Evolutionary conservation across 2,888 invertebrate species (phyloP), one percentile per base, ranked within the genome.

Genomic region (Galerucella calmariensis): DNA sequence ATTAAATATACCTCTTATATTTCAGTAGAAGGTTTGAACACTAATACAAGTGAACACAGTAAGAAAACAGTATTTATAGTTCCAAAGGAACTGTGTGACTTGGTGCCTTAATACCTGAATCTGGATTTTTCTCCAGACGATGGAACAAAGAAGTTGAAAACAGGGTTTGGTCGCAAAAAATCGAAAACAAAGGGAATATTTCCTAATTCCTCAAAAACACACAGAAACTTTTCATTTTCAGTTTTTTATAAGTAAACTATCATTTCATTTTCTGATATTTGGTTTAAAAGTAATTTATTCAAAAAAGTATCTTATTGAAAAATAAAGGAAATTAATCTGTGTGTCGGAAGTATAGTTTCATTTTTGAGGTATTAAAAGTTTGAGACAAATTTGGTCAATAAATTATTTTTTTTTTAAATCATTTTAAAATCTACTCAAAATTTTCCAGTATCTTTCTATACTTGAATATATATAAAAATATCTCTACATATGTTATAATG

Each of bases 21-120:
- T 76, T 75, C 76, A 77, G 74, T 78, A 76, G 73, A 75, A 80
- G 79, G 78, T 74, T 71, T 78, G 80, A 80, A 79, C 75, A 75
- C 81, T 79, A 77, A 78, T 73, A 75, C 77, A 77, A 78, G 75
- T 73, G 77, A 79, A 79, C 81, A 79, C 79, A 79, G 73, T 78
- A 77, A 80, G 77, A 77, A 74, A 80, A 76, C 79, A 81, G 80
- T 80, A 80, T 82, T 82, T 77, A 78, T 83, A 78, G 84, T 84
- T 84, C 84, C 83, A 83, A 83, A 82, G 84, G 83, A 83, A 84
- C 83, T 83, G 82, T 79, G 73, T 80, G 82, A 81, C 80, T 81
- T 82, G 81, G 81, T 81, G 83, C 83, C 83, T 83, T 83, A 81
- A 71, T 72, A 77, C 77, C 78, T 69, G 70, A 78, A 72, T 80